Conservation (phyloP, 2,797 vertebrate species). For the Centroberyx gerrardi region DNA sequence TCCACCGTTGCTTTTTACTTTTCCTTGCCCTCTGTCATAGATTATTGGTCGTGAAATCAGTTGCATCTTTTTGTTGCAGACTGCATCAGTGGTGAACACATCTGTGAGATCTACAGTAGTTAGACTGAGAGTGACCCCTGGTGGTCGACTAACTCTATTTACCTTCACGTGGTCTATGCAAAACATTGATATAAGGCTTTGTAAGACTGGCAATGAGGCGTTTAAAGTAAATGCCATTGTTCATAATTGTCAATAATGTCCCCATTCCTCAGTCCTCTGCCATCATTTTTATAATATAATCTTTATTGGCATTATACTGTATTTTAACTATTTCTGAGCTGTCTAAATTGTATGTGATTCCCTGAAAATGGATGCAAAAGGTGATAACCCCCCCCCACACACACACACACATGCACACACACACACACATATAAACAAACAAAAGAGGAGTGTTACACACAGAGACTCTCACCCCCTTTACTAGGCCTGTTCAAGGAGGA, state of each 20-base stretch:
- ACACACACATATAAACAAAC: no score
- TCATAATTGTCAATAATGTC: not conserved
- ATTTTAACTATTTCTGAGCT: not conserved
- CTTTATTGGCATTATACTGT: not conserved
- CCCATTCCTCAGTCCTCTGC: not conserved
- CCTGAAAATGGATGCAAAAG: slow-evolving; percentile 1
- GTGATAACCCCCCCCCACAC: not conserved
- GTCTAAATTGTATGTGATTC: not conserved
- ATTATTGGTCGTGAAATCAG: no score
- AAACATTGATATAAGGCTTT: slow-evolving; percentile 2
- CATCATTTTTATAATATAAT: not conserved
- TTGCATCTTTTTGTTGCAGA: no score
- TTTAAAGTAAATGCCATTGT: not conserved
- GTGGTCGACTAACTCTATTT: slow-evolving; percentile 17
- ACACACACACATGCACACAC: not conserved
- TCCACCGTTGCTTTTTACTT: not conserved
- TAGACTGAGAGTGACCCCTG: slow-evolving; percentile 40
- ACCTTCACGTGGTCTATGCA: not conserved
- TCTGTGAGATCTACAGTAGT: not conserved
- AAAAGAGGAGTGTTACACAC: no score
- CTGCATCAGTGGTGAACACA: not conserved
- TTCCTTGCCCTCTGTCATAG: not conserved
- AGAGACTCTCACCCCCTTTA: not conserved
- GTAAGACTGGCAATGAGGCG: not conserved
- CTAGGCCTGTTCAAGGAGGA: slow-evolving; percentile 47